Conservation (phyloP, 2,113 vertebrate genomes). For the Indicator indicator region DNA sequence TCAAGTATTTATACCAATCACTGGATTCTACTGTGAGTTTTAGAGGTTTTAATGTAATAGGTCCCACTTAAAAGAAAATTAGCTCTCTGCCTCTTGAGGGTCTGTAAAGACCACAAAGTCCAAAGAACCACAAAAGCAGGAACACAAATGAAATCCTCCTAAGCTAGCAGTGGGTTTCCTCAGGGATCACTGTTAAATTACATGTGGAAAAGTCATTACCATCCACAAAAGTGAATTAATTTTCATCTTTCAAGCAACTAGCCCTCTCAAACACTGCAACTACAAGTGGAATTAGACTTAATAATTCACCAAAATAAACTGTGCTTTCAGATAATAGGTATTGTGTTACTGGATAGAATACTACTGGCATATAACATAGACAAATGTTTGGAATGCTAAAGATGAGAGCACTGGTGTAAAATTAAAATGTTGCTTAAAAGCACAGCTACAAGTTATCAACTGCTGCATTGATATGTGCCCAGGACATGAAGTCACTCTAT, state of each 20-base stretch:
- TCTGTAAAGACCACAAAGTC: constrained; percentile 1
- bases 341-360: not conserved
- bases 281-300: not conserved
- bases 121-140: not conserved
- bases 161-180: not conserved
- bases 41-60: not conserved
- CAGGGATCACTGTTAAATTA: constrained; percentile 1
- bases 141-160: constrained; percentile 16
- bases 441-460: constrained; percentile 1
- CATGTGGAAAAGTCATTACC: constrained; percentile 2
- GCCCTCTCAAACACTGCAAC: not conserved
- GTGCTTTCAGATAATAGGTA: not conserved
- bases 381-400: not conserved
- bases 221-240: not conserved
- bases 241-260: constrained; percentile 4
- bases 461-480: not conserved
- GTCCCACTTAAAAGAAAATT: constrained; percentile 16
- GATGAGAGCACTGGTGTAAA: not conserved
- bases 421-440: not conserved
- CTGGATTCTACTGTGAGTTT: not conserved
- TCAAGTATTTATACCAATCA: not conserved
- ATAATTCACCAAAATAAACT: not conserved
- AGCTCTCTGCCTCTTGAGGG: not conserved
- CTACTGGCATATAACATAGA: not conserved
- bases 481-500: not conserved